A percentile compares a stretch with the other conserved stretches of the same genome.
Evolutionary conservation across 1,140 invertebrate genomes (phyloP).

Genomic region (Drosophila saltans): DNA sequence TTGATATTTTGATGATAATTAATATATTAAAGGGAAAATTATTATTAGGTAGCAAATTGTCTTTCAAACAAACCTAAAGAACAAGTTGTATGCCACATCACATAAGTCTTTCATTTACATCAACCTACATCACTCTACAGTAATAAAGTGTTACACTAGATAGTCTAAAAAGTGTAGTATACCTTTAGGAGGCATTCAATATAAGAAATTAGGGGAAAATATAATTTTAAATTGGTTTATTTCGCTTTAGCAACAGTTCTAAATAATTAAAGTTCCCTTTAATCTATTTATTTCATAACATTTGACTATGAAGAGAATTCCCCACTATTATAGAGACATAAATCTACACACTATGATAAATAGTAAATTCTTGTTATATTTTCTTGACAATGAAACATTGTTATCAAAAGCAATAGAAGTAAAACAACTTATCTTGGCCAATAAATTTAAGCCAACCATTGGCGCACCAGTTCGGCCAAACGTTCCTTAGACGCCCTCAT

Average conservation of each 20-base stretch:
- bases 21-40: too few relatives aligned
- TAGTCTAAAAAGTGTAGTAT: conserved; percentile 9
- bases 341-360: background rate
- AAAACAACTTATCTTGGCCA: conserved; percentile 6
- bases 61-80: too few relatives aligned
- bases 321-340: background rate
- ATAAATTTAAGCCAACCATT: conserved; percentile 84
- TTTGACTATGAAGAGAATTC: background rate
- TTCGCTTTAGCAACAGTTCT: too few relatives aligned
- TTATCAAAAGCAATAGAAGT: conserved; percentile 10
- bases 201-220: background rate
- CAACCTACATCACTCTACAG: background rate
- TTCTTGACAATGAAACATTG: background rate
- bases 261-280: too few relatives aligned
- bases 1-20: too few relatives aligned
- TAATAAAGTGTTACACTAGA: background rate
- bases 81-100: background rate
- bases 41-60: too few relatives aligned
- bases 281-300: background rate
- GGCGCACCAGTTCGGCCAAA: conserved; percentile 84
- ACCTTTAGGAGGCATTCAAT: conserved; percentile 2
- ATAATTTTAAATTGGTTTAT: background rate
- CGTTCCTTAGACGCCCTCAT: conserved; percentile 86
- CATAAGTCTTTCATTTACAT: background rate
- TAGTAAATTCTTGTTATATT: conserved; percentile 1